These are phyloP conservation scores for Ardeotis arabs DNA, from an alignment of 2,113 vertebrate species.

Conservation along the genomic window DNA sequence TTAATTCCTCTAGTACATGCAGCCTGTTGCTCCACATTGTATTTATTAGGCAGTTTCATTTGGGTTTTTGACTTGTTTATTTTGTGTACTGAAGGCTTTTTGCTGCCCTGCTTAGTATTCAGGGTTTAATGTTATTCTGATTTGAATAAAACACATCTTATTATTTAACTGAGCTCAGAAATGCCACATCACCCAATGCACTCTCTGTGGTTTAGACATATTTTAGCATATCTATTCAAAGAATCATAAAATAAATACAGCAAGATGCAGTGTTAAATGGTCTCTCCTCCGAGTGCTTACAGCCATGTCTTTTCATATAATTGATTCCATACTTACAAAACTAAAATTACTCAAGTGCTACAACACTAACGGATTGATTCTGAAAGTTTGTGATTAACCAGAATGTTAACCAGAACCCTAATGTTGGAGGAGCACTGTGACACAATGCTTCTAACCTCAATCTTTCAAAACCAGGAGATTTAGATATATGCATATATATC, in stretches of 20 bases:
- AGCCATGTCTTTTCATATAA: not conserved
- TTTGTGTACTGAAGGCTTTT: constrained; percentile 55
- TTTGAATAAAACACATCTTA: constrained; percentile 46
- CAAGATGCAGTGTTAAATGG: not conserved
- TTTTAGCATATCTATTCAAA: constrained; percentile 17
- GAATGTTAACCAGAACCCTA: not conserved
- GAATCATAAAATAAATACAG: constrained; percentile 10
- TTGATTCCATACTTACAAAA: not conserved
- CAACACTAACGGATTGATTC: not conserved
- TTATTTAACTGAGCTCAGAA: constrained; percentile 45
- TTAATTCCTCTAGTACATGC: constrained; percentile 63
- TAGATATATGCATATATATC: not conserved
- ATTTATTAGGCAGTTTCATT: constrained; percentile 65
- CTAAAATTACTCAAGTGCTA: not conserved
- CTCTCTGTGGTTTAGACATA: not conserved
- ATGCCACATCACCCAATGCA: constrained; percentile 25
- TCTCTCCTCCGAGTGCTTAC: not conserved
- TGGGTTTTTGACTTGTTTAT: constrained; percentile 42
- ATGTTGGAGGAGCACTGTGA: not conserved
- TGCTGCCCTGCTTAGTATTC: constrained; percentile 56
- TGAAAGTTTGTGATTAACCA: not conserved
- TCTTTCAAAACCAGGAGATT: not conserved
- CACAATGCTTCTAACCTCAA: not conserved
- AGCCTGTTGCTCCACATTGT: constrained; percentile 46
- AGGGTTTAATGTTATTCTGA: constrained; percentile 15